phyloP scores from a whole-genome alignment of 2,113 vertebrate species.

The Etia nguti region DNA sequence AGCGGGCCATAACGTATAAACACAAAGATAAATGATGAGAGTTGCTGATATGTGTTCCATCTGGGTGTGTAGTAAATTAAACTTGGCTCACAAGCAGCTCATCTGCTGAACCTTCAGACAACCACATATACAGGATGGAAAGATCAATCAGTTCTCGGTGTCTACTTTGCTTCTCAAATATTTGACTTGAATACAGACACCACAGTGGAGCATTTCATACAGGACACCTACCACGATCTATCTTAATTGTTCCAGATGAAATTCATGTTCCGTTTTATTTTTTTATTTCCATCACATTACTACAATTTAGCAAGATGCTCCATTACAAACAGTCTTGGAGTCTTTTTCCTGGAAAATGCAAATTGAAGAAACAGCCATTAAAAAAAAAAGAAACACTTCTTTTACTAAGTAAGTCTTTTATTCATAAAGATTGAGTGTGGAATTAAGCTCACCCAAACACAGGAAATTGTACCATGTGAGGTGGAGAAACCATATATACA shows the following conservation, averaged over 20 bases:
- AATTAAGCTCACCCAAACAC: slow-evolving; percentile 38
- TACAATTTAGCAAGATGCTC: not conserved
- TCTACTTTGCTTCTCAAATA: not conserved
- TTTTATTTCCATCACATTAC: not conserved
- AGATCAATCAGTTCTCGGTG: not conserved
- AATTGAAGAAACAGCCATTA: not conserved
- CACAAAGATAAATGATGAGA: slow-evolving; percentile 36
- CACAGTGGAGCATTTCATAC: not conserved
- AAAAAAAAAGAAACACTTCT: not conserved
- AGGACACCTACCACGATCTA: not conserved
- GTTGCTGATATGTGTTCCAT: slow-evolving; percentile 34
- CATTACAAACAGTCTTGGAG: not conserved
- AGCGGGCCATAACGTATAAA: slow-evolving; percentile 41
- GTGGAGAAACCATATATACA: slow-evolving; percentile 12
- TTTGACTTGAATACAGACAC: not conserved
- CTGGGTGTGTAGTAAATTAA: slow-evolving; percentile 18
- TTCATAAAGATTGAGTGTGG: not conserved
- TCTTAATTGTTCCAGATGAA: not conserved
- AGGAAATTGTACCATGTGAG: slow-evolving; percentile 41
- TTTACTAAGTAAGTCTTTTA: not conserved
- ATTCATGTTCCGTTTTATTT: not conserved
- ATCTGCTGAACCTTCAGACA: slow-evolving; percentile 19
- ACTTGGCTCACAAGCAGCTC: slow-evolving; percentile 21
- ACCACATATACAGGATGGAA: not conserved
- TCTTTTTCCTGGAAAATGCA: not conserved